Percentiles rank a stretch among this genome's conserved stretches.
phyloP scores from a whole-genome alignment of 2,797 vertebrate species.

The Florisuga fusca region DNA sequence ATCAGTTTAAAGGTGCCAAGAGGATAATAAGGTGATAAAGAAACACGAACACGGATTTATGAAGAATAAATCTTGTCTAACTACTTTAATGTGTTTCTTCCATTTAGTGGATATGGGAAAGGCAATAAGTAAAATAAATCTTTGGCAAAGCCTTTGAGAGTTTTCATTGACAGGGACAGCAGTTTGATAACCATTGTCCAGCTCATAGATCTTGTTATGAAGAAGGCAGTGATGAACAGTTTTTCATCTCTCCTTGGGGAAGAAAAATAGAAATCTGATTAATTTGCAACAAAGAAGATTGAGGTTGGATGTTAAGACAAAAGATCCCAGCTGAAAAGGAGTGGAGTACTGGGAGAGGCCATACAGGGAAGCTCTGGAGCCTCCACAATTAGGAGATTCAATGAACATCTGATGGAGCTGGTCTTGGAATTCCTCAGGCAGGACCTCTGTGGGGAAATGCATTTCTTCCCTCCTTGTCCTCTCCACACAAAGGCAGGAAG shows the following conservation, averaged over 20 bases:
- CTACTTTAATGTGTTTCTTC: not conserved
- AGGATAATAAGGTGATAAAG: not conserved
- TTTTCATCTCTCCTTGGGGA: not conserved
- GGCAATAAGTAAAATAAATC: constrained; percentile 9
- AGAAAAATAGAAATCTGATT: constrained; percentile 9
- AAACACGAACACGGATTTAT: not conserved
- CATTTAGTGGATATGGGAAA: not conserved
- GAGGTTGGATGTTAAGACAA: not conserved
- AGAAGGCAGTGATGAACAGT: not conserved
- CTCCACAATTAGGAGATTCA: not conserved
- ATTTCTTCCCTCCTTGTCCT: not conserved
- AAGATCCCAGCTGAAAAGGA: not conserved
- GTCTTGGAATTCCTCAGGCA: not conserved
- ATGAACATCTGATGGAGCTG: not conserved
- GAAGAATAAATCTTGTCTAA: constrained; percentile 8
- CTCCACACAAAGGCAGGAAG: not conserved
- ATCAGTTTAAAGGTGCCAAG: constrained; percentile 18
- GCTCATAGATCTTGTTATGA: not conserved
- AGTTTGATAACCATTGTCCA: constrained; percentile 7
- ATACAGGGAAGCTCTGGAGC: not conserved
- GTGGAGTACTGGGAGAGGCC: not conserved
- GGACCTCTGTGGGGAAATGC: not conserved
- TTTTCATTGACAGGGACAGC: not conserved
- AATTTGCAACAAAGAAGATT: not conserved
- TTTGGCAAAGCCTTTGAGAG: not conserved